These are phyloP conservation scores for Apteryx mantelli DNA, from an alignment of 2,113 vertebrate species.

Conservation along the genomic window DNA sequence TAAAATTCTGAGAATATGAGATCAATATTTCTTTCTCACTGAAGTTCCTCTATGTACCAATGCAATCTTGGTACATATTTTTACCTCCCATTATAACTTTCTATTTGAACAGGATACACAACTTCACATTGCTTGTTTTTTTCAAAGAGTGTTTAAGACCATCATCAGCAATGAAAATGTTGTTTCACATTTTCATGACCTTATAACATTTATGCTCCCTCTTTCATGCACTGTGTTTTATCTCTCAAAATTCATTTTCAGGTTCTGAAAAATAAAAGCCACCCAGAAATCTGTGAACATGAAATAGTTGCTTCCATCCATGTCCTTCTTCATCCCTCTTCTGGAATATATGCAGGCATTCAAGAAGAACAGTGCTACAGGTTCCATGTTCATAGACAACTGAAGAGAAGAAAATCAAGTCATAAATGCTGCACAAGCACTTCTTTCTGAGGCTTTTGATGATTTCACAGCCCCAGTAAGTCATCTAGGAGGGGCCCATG, in stretches of 20 bases:
- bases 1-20: background rate
- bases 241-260: background rate
- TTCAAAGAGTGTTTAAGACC: background rate
- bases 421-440: slow-evolving; percentile 52
- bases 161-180: background rate
- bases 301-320: background rate
- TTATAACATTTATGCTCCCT: background rate
- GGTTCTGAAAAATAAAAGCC: background rate
- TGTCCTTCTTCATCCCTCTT: background rate
- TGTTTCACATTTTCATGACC: background rate
- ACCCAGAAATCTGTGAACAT: background rate
- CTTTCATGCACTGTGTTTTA: background rate
- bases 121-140: background rate
- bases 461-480: slow-evolving; percentile 69
- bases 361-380: background rate
- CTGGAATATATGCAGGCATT: background rate
- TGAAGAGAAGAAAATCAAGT: slow-evolving; percentile 48
- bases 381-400: background rate
- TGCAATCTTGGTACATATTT: background rate
- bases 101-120: background rate
- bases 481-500: slow-evolving; percentile 73
- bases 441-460: slow-evolving; percentile 68
- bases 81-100: background rate
- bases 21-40: slow-evolving; percentile 13
- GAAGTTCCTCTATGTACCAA: background rate